phyloP scores from a whole-genome alignment of 2,888 invertebrate species.

The Galeruca laticollis region DNA sequence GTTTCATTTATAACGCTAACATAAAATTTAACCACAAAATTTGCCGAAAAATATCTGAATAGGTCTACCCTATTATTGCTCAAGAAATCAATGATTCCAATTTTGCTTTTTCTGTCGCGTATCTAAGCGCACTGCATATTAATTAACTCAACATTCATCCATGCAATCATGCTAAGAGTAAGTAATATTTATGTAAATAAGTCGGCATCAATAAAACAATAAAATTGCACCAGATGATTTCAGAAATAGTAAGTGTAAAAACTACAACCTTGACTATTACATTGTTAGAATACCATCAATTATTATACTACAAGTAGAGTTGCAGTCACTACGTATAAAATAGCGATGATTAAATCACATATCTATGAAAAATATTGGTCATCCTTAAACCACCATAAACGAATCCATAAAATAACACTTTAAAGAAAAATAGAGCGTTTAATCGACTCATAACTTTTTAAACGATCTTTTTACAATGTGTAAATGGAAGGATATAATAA shows the following conservation, averaged over 20 bases:
- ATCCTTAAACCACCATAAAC: too few species aligned
- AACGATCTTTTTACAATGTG: too few species aligned
- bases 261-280: not conserved
- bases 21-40: too few species aligned
- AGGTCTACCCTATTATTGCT: not conserved
- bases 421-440: too few species aligned
- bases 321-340: not conserved
- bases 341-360: not conserved
- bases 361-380: not conserved
- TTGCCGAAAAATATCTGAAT: too few species aligned
- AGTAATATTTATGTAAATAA: constrained; percentile 7
- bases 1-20: too few species aligned
- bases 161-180: not conserved
- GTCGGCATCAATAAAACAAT: not conserved
- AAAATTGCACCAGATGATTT: not conserved
- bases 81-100: not conserved
- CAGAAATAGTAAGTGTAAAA: not conserved
- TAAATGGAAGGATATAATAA: too few species aligned
- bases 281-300: not conserved
- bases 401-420: too few species aligned
- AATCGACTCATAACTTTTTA: too few species aligned
- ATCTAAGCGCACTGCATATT: not conserved
- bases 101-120: not conserved
- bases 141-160: constrained; percentile 8
- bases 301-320: not conserved